phyloP scores from a whole-genome alignment of 2,113 vertebrate species.

The Probosciger aterrimus region DNA sequence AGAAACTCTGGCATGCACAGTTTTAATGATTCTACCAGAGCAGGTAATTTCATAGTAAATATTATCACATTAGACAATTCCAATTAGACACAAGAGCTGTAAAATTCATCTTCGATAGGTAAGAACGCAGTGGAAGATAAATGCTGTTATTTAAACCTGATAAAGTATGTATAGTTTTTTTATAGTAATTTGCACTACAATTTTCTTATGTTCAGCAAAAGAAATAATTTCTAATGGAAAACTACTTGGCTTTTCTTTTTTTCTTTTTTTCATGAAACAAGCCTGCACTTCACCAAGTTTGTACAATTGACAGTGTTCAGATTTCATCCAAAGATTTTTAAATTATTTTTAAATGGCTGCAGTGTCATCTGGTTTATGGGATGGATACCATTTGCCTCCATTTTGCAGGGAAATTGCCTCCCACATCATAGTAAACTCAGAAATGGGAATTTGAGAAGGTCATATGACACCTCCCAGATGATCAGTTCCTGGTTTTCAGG shows the following conservation, averaged over 20 bases:
- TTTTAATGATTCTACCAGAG: background rate
- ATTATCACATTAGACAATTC: background rate
- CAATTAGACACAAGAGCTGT: background rate
- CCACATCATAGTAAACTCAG: background rate
- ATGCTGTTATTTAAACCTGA: background rate
- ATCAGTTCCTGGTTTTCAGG: background rate
- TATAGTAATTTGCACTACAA: background rate
- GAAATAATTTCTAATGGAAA: background rate
- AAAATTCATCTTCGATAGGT: background rate
- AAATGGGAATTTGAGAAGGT: background rate
- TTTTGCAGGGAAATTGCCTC: background rate
- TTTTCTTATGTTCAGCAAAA: background rate
- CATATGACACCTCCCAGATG: no score
- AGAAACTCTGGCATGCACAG: background rate
- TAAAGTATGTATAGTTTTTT: background rate
- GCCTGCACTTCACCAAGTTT: background rate
- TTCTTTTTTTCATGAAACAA: background rate
- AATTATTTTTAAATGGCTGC: background rate
- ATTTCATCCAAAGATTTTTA: background rate
- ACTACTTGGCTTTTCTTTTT: background rate
- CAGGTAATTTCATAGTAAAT: background rate
- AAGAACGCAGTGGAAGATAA: background rate
- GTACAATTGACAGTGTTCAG: background rate
- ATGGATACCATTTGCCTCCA: background rate
- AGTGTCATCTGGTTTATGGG: background rate